Evolutionary conservation across 2,113 vertebrate genomes (phyloP).

Genomic region (Cyprinodon variegatus): DNA sequence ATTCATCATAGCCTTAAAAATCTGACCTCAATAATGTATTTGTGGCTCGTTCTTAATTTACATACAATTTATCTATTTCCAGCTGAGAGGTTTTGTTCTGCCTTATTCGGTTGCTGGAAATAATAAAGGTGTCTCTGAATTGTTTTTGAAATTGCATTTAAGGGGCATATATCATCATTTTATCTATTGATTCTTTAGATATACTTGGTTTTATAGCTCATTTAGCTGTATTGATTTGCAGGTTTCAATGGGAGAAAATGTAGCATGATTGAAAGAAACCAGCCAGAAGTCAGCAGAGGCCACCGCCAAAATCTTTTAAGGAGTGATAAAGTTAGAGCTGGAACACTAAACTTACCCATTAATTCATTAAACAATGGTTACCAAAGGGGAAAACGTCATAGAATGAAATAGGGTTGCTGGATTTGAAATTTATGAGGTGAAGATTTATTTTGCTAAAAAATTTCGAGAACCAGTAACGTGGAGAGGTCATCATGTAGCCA

Average conservation of each 20-base stretch:
- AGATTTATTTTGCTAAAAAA: too few species aligned
- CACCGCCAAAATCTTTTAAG: neutral
- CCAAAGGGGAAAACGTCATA: neutral
- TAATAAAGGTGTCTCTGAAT: slow-evolving; percentile 30
- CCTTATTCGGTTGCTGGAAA: slow-evolving; percentile 43
- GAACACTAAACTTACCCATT: neutral
- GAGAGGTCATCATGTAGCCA: neutral
- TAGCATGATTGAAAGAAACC: neutral
- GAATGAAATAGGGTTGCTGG: neutral
- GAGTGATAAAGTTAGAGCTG: neutral
- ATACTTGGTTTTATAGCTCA: neutral
- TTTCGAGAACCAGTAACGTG: neutral
- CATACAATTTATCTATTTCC: slow-evolving; percentile 34
- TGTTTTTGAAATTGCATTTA: slow-evolving; percentile 26
- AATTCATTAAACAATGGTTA: neutral
- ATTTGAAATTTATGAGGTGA: neutral
- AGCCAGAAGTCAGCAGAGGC: neutral
- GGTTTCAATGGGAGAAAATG: neutral
- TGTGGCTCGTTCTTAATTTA: slow-evolving; percentile 34
- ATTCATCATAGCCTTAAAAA: slow-evolving; percentile 69
- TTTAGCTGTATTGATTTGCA: neutral
- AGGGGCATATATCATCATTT: neutral
- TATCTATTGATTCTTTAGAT: neutral
- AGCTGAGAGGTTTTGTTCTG: slow-evolving; percentile 34
- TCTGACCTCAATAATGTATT: slow-evolving; percentile 26